These are phyloP conservation scores for Pemphigus obesinymphae DNA, from an alignment of 1,140 invertebrate genomes.

Conservation along the genomic window DNA sequence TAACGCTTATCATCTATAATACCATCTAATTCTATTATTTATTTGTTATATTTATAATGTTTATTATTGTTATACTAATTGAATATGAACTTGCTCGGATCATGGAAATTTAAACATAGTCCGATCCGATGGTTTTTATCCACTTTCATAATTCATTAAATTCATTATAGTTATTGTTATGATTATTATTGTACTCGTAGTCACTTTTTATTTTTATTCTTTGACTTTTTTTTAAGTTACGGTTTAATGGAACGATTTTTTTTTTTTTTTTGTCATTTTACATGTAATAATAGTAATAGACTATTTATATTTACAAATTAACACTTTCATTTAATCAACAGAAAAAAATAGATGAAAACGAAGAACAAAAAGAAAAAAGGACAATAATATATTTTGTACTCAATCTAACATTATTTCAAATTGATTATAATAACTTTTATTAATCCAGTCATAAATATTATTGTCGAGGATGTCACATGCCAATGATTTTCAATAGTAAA, in stretches of 20 bases:
- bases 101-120: slow-evolving; percentile 19
- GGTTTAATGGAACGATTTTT: not conserved
- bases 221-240: not conserved
- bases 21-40: not conserved
- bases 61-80: not conserved
- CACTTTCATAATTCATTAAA: not conserved
- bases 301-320: no score
- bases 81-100: slow-evolving; percentile 9
- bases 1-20: not conserved
- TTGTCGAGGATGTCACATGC: no score
- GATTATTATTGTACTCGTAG: not conserved
- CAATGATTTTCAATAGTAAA: no score
- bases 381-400: not conserved
- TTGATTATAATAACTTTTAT: no score
- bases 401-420: no score
- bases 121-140: slow-evolving; percentile 3
- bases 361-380: not conserved
- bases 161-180: not conserved
- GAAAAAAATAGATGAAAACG: no score
- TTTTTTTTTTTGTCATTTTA: no score
- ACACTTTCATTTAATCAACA: not conserved
- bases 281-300: no score
- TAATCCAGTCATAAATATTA: no score
- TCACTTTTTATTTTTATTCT: not conserved
- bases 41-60: not conserved